phyloP scores from a whole-genome alignment of 2,113 vertebrate species.

The Eurystomus gularis region DNA sequence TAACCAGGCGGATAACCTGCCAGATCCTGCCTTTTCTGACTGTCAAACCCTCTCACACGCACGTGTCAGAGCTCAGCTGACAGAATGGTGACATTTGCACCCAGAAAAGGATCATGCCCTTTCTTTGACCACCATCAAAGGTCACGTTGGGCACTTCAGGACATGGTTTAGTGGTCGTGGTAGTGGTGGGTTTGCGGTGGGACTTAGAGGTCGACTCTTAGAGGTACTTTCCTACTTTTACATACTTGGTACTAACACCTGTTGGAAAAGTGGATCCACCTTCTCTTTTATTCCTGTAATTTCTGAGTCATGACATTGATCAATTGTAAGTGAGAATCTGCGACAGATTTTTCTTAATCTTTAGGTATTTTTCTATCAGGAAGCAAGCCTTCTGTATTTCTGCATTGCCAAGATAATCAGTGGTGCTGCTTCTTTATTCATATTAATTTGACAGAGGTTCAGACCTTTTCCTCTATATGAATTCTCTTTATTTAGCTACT shows the following conservation, averaged over 20 bases:
- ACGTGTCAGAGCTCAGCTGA: accelerated
- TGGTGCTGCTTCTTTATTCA: background rate
- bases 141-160: too few relatives aligned
- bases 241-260: background rate
- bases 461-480: background rate
- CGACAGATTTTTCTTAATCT: background rate
- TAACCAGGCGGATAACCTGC: background rate
- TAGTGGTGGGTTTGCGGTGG: too few relatives aligned
- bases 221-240: too few relatives aligned
- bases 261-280: background rate
- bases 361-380: background rate
- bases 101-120: background rate
- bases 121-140: too few relatives aligned
- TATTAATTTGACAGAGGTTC: slow-evolving; percentile 19
- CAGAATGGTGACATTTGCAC: background rate
- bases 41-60: background rate
- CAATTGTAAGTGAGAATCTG: background rate
- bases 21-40: background rate
- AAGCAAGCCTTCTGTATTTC: background rate
- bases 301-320: background rate
- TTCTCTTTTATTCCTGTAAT: background rate
- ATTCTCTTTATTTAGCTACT: background rate
- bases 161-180: too few relatives aligned
- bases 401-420: slow-evolving; percentile 6
- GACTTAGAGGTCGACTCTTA: too few relatives aligned